Percentiles rank a stretch among this genome's conserved stretches.
Evolutionary conservation across 1,140 invertebrate species (phyloP).

Genomic region (Caenorhabditis inopinata): DNA sequence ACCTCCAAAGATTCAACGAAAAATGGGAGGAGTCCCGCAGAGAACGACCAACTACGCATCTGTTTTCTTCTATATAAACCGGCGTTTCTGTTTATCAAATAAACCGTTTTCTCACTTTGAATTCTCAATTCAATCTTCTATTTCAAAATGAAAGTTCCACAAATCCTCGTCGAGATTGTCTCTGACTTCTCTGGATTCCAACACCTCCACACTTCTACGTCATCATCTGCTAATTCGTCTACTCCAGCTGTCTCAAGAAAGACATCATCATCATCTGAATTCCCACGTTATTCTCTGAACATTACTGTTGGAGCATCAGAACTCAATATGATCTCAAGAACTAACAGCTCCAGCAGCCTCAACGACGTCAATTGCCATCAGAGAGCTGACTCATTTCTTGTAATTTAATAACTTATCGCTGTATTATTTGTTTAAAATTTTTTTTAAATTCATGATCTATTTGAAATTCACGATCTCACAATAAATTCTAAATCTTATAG

Average conservation of each 20-base stretch:
- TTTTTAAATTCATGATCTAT: too few relatives aligned
- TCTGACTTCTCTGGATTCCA: constrained; percentile 18
- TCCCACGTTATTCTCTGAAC: background rate
- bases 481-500: too few relatives aligned
- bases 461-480: too few relatives aligned
- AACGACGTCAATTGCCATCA: background rate
- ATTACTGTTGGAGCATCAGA: background rate
- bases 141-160: background rate
- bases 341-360: background rate
- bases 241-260: background rate
- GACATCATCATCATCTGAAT: background rate
- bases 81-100: too few relatives aligned
- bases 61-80: background rate
- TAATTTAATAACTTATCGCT: constrained; percentile 1
- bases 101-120: too few relatives aligned
- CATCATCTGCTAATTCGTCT: background rate
- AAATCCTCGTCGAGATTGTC: background rate
- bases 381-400: background rate
- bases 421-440: too few relatives aligned
- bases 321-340: background rate
- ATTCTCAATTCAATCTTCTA: background rate
- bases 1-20: too few relatives aligned
- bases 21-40: too few relatives aligned
- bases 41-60: too few relatives aligned
- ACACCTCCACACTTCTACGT: background rate